Conservation (phyloP, 2,113 vertebrate species). For the Accipiter virgatus region DNA sequence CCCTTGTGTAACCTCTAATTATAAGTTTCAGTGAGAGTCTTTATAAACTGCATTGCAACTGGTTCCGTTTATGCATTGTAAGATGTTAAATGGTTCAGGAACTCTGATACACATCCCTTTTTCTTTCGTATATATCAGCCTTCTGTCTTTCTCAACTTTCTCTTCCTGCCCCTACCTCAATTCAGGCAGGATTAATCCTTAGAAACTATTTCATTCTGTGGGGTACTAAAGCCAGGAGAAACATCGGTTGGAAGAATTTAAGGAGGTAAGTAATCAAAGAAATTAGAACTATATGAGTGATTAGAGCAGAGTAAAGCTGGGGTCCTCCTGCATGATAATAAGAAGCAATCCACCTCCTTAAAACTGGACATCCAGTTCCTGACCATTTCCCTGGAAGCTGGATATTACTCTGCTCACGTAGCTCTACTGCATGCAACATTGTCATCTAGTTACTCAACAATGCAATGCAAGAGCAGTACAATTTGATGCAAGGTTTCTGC, state of each 20-base stretch:
- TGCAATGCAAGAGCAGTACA: fast-evolving
- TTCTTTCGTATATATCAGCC: neutral
- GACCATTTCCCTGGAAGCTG: neutral
- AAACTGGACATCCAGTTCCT: neutral
- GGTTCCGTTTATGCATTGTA: neutral
- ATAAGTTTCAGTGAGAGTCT: constrained; percentile 21
- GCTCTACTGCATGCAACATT: neutral
- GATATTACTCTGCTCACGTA: neutral
- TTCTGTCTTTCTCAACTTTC: neutral
- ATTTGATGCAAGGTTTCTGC: neutral
- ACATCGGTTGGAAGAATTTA: neutral
- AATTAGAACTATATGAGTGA: neutral
- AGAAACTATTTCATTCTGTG: neutral
- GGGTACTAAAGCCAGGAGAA: neutral
- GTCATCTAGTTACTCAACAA: neutral
- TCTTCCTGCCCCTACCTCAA: neutral
- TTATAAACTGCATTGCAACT: constrained; percentile 6
- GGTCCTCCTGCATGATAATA: neutral
- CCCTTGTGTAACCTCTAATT: constrained; percentile 62
- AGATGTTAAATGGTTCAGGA: neutral
- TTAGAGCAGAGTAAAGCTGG: neutral
- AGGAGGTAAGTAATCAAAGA: neutral
- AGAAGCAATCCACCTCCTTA: neutral
- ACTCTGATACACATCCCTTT: neutral
- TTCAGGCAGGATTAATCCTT: neutral